Evolutionary conservation across 1,140 invertebrate species (phyloP), one percentile per base, ranked within the genome.

Genomic region (Listronotus bonariensis): DNA sequence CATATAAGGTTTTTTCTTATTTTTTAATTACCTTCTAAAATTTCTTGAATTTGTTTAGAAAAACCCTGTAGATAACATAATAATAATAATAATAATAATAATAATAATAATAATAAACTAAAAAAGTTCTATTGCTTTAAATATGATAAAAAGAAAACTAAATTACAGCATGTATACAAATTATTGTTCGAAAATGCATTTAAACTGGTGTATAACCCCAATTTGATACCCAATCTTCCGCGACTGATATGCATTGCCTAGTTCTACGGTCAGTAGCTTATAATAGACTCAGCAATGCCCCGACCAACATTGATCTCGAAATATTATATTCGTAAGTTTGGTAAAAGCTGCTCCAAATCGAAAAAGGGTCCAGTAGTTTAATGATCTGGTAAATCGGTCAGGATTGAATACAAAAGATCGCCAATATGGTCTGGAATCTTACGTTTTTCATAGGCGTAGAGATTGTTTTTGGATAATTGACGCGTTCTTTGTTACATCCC

Each of bases 361-460:
- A 43, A 42, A 46, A 42, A 31, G 56, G 31, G 43, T 26, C 56
- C 56, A 58, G 38, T 49, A 58, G 56, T 58, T n/a, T 58, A 58
- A 58, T 58, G 56, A 58, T 58, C 43, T 43, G 42, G 56, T 38
- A 58, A 58, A 58, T 58, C 56, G 56, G 56, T 58, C 56, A 38
- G 56, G 42, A 58, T 48, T 12, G 43, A 41, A 58, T 45, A 58
- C 56, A 58, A 58, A 58, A 58, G 56, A 58, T 58, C 56, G 45
- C 11, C 56, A 45, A 58, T 58, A 38, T 32, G 48, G 11, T 32
- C 20, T 49, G 56, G 42, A 58, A 58, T 58, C 48, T 42, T 15
- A 58, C 46, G 48, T 58, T 58, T 46, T 6, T 15, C 56, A 46
- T 43, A 48, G 56, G 18, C 32, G 48, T n/a, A 45, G 42, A 45